Evolutionary conservation across 2,797 vertebrate species (phyloP), one percentile per base, ranked within the genome.

Genomic region (Falco biarmicus): DNA sequence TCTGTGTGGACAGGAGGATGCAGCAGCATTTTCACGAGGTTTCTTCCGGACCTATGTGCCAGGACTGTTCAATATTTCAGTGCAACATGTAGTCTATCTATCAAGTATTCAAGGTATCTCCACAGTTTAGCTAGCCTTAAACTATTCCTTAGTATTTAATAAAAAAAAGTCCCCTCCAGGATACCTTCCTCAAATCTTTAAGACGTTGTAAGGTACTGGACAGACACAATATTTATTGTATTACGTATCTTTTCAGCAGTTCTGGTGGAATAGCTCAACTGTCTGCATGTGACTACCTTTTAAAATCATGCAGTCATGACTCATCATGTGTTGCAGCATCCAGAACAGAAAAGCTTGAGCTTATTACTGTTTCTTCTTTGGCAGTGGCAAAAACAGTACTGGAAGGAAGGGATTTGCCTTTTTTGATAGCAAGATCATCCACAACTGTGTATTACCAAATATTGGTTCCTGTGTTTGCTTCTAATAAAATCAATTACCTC

Each of bases 281-380:
- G 66, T 41, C 56, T 86, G 75, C 92, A 94, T 87, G 92, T 96
- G 91, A 95, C 89, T 86, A 79, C 56, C 91, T 96, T 93, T 90
- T 34, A 61, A 93, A 95, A 95, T 94, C 90, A 97, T 63, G 75
- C 94, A 97, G 93, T 84, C 65, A 59, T 95, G 94, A 96, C 71
- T 95, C 93, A 94, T 83, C 90, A 89, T 82, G 70, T 16, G 53
- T 56, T 89, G 60, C 90, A 91, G 68, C 75, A 91, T 22, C 25
- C 90, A 92, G 78, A 96, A 79, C 15, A 77, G 63, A 84, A 77
- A 26, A 94, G 57, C 50, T 70, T 66, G 10, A 89, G 57, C 41
- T 68, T 74, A 77, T 77, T 68, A 34, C 48, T 47, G 29, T 57
- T 93, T 66, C 37, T 85, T 85, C 57, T 85, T 12, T 5, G 32